Base-by-base conservation (phyloP, 1,140 invertebrate genomes). In the Drosophila ercepeae region DNA sequence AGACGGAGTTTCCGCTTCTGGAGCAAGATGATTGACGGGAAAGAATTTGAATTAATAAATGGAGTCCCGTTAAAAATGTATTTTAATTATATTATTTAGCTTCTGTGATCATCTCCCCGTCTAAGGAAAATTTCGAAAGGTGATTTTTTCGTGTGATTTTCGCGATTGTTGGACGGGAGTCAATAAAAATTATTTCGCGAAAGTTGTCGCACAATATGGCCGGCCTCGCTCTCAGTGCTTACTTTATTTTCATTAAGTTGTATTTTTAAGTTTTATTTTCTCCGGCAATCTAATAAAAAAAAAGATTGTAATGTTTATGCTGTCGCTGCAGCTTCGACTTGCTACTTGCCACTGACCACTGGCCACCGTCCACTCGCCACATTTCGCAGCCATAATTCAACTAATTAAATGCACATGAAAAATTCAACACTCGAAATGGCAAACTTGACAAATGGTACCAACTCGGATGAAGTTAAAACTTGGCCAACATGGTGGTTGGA, bases 351-450 rank as follows among this genome's bases (percentile, higher is more conserved):
- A 75, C 36, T 74, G 27, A 57, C 53, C 60, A 79, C 52, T 81
- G 53, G 52, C 60, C 54, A 4, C 21, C 21, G 2, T 2, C 2
- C 21, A 21, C 21, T 21, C 21, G 69, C 82, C 77, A 78, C 82
- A 88, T 88, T 88, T 88, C 74, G 67, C 82, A 75, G 77, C 83
- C 82, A 88, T 88, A 88, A 82, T 88, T 88, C 82, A 88, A 88
- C 82, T 88, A 88, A 88, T 88, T 88, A 88, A 88, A 88, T 88
- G 83, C 82, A 82, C 82, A 88, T 88, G 82, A 88, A 88, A 86
- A 88, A 88, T 88, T 89, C 82, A 88, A 69, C 82, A 88, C 82
- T 88, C 78, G 21, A 86, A 86, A 88, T 70, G 82, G 82, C 70
- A 82, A 88, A 81, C 70, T 76, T 70, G 70, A 78, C 76, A 59